phyloP scores from a whole-genome alignment of 2,888 invertebrate genomes.

The Synergus gifuensis region DNA sequence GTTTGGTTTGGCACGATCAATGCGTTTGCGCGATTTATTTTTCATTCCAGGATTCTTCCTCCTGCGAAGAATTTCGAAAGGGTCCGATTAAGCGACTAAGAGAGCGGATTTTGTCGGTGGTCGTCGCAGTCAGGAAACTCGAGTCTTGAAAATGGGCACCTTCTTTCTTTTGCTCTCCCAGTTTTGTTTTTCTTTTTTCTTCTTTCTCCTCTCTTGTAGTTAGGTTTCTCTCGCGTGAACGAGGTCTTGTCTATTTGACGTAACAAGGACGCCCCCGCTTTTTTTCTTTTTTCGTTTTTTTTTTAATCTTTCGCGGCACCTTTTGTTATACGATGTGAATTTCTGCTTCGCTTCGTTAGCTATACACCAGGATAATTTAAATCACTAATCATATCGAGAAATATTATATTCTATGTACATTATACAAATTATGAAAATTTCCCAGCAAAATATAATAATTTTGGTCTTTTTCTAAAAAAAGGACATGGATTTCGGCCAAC shows the following conservation, averaged over 20 bases:
- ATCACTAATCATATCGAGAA: too few species aligned
- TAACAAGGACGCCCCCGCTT: slow-evolving; percentile 53
- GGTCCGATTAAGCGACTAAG: slow-evolving; percentile 48
- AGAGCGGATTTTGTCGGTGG: slow-evolving; percentile 39
- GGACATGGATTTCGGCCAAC: too few species aligned
- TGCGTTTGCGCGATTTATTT: slow-evolving; percentile 29
- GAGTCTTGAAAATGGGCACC: slow-evolving; percentile 26
- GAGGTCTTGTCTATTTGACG: slow-evolving; percentile 49
- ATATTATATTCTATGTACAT: too few species aligned
- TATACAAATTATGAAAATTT: too few species aligned
- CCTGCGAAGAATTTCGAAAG: slow-evolving; percentile 38
- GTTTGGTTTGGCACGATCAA: background rate
- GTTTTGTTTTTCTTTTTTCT: background rate
- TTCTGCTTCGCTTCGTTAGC: background rate
- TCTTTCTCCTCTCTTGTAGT: background rate
- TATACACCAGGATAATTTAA: background rate
- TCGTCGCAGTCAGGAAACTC: slow-evolving; percentile 39
- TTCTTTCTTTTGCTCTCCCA: background rate
- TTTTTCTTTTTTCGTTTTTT: slow-evolving; percentile 51
- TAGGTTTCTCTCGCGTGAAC: slow-evolving; percentile 43
- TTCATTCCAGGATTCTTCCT: slow-evolving; percentile 23
- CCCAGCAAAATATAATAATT: too few species aligned
- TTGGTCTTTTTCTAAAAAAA: too few species aligned
- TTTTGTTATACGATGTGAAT: slow-evolving; percentile 50
- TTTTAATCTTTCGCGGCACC: slow-evolving; percentile 49